Conservation (phyloP, 2,888 invertebrate species). For the Boloria euphrosyne region DNA sequence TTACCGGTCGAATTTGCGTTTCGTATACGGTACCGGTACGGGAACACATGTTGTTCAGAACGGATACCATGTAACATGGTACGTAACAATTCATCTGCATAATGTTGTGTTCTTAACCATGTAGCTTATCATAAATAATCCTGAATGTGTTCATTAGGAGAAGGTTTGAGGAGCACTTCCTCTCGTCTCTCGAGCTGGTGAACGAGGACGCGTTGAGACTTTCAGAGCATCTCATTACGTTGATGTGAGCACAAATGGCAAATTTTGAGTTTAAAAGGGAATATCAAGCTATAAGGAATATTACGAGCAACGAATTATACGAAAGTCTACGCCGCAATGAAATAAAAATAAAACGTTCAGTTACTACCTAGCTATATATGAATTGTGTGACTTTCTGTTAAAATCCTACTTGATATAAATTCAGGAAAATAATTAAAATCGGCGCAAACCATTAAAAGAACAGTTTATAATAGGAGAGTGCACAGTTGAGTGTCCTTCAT, state of each 20-base stretch:
- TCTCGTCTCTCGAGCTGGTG: slow-evolving; percentile 8
- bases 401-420: slow-evolving; percentile 58
- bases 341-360: slow-evolving; percentile 29
- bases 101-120: slow-evolving; percentile 26
- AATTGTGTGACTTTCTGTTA: slow-evolving; percentile 39
- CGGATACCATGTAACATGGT: slow-evolving; percentile 30
- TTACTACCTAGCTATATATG: slow-evolving; percentile 25
- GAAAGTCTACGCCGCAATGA: slow-evolving; percentile 20
- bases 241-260: slow-evolving; percentile 30
- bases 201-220: slow-evolving; percentile 26
- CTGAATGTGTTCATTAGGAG: slow-evolving; percentile 54
- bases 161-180: slow-evolving; percentile 8
- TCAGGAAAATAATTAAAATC: slow-evolving; percentile 77
- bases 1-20: slow-evolving; percentile 72
- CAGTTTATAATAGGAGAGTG: slow-evolving; percentile 81
- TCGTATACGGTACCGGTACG: slow-evolving; percentile 58
- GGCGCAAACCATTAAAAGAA: slow-evolving; percentile 79
- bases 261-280: slow-evolving; percentile 26
- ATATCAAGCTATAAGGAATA: slow-evolving; percentile 13
- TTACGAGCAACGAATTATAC: slow-evolving; percentile 20
- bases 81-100: slow-evolving; percentile 31
- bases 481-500: slow-evolving; percentile 77
- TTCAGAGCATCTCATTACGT: slow-evolving; percentile 35
- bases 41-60: slow-evolving; percentile 52
- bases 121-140: slow-evolving; percentile 27